Percentiles rank a stretch among this genome's conserved stretches.
phyloP scores from a whole-genome alignment of 2,113 vertebrate genomes.

The Salvator merianae region DNA sequence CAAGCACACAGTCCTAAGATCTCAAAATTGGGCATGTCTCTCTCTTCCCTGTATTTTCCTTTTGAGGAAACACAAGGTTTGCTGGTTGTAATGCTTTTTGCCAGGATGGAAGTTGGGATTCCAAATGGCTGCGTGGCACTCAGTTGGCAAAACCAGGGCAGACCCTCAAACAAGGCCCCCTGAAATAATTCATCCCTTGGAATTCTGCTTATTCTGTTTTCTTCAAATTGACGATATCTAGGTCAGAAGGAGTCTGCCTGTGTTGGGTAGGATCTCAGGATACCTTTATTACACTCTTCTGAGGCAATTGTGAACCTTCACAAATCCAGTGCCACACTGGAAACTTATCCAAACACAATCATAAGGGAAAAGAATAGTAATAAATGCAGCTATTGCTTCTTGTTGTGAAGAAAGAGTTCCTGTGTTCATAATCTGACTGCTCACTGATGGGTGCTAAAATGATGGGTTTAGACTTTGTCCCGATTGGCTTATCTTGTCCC shows the following conservation, averaged over 20 bases:
- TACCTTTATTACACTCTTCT: conserved; percentile 2
- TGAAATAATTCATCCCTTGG: too few relatives aligned
- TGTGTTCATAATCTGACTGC: background rate
- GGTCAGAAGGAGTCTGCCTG: accelerated
- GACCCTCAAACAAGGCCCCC: too few relatives aligned
- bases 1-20: too few relatives aligned
- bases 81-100: background rate
- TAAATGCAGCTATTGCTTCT: conserved; percentile 30
- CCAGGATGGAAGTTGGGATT: background rate
- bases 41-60: too few relatives aligned
- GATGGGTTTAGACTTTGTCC: accelerated
- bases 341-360: conserved; percentile 42
- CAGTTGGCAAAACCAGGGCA: too few relatives aligned
- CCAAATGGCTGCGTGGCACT: too few relatives aligned
- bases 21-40: background rate
- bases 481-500: background rate
- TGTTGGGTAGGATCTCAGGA: accelerated
- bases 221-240: background rate
- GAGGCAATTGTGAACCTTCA: background rate
- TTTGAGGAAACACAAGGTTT: background rate
- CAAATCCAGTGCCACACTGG: conserved; percentile 12
- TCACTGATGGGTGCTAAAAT: conserved; percentile 16
- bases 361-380: conserved; percentile 17
- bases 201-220: background rate
- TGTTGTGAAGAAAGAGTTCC: background rate